Evolutionary conservation across 2,797 vertebrate species (phyloP), one percentile per base, ranked within the genome.

Genomic region (Hipposideros larvatus): DNA sequence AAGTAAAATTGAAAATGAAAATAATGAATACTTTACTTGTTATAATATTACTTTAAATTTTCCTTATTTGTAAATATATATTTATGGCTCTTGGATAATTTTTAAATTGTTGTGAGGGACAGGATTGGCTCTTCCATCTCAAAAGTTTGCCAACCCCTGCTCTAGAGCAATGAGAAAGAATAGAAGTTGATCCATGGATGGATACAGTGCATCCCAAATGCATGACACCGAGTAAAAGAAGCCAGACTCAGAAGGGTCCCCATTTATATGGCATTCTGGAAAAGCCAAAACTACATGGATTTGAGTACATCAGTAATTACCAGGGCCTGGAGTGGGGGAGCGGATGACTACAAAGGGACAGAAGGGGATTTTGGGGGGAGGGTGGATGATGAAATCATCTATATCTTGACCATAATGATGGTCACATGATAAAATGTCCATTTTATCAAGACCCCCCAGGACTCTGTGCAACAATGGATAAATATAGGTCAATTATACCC

Each of bases 251-350:
- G 13, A 3, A 31, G n/a, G 31, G 7, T 24, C 34, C 16, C 41
- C 16, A 26, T 13, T 24, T 21, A 13, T 6, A 37, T 5, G 19
- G 73, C 31, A 13, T 77, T 77, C 37, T 57, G 48, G 24, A 89
- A 66, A 70, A 46, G 55, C 16, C 46, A 5, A 11, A 31, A 43
- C 26, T 7, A 41, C 11, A 22, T n/a, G n/a, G 41, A 11, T 9
- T 24, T 61, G 46, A 14, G 24, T 26, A 18, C 7, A 0, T 3
- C 2, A 1, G 19, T 31, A 19, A 73, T 41, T 4, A 3, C 22
- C 41, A 34, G 57, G 55, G 78, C 11, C 48, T 0, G 13, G 55
- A 10, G 9, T n/a, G 14, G 13, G 14, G n/a, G 37, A 9, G 7
- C 3, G 4, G 61, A 34, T 66, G 73, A 43, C 34, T 68, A 34